These are phyloP conservation scores for Lepidothrix coronata DNA, from an alignment of 2,113 vertebrate genomes.

Conservation along the genomic window DNA sequence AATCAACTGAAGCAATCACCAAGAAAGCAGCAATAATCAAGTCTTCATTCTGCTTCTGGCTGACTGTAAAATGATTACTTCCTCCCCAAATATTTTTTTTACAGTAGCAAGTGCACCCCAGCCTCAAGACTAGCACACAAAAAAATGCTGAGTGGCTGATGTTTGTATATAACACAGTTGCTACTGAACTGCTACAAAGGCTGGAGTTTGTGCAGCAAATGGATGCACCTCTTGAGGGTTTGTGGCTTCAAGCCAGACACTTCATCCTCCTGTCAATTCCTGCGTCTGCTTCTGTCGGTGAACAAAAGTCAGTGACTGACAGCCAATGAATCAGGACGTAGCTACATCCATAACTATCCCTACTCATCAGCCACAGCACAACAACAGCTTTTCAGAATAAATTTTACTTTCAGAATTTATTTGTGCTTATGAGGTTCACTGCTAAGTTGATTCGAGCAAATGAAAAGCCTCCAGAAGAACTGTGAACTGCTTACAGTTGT, in stretches of 20 bases:
- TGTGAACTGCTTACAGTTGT: not conserved
- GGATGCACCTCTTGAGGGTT: slow-evolving; percentile 11
- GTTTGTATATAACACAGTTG: not conserved
- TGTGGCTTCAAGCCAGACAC: slow-evolving; percentile 23
- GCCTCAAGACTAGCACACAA: not conserved
- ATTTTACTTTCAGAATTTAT: not conserved
- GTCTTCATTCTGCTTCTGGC: not conserved
- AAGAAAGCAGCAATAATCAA: not conserved
- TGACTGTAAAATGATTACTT: not conserved
- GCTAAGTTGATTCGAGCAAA: not conserved
- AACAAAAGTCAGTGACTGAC: not conserved
- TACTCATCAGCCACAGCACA: not conserved
- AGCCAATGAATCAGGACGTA: not conserved
- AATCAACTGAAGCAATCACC: not conserved
- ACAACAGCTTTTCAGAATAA: not conserved
- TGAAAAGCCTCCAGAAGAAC: not conserved
- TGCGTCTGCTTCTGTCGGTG: not conserved
- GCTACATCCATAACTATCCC: not conserved
- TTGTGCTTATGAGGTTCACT: not conserved
- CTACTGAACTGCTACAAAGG: not conserved
- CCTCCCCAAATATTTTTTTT: not conserved
- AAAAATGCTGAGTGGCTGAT: not conserved
- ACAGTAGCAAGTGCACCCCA: not conserved
- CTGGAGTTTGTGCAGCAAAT: not conserved
- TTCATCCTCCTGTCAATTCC: slow-evolving; percentile 37